Conservation (phyloP, 2,113 vertebrate species). For the Corynorhinus townsendii region DNA sequence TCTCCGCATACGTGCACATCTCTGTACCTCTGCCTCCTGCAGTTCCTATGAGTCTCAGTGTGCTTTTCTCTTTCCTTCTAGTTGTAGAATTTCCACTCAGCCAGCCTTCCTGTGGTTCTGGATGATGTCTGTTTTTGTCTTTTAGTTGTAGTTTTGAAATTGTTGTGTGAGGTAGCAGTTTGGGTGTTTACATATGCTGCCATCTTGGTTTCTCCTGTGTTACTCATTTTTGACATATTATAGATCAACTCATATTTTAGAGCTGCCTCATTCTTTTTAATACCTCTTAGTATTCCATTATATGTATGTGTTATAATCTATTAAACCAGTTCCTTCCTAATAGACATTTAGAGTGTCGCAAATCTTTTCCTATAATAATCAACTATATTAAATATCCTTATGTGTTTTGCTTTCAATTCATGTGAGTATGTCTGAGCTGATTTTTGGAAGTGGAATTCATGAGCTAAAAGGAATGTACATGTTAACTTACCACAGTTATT, state of each 20-base stretch:
- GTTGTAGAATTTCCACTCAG: no score
- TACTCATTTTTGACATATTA: not conserved
- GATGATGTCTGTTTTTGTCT: no score
- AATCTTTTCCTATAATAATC: not conserved
- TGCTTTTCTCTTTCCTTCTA: no score
- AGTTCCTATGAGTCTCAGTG: no score
- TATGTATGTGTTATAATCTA: not conserved
- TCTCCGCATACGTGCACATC: no score
- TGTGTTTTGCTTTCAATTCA: not conserved
- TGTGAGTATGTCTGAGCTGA: not conserved
- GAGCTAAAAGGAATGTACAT: not conserved
- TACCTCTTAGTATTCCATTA: not conserved
- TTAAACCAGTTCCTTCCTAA: slow-evolving; percentile 1
- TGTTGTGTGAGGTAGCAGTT: no score
- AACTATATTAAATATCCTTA: not conserved
- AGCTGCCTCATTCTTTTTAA: not conserved
- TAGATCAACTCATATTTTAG: not conserved
- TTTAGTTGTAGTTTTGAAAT: no score
- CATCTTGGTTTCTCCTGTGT: not conserved
- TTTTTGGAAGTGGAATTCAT: not conserved
- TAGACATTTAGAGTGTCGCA: not conserved
- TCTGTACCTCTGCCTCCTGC: no score
- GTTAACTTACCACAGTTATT: not conserved
- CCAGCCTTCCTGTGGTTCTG: no score
- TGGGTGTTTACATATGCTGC: no score